These are phyloP conservation scores for Pocota personata DNA, from an alignment of 2,888 invertebrate species.

Conservation along the genomic window DNA sequence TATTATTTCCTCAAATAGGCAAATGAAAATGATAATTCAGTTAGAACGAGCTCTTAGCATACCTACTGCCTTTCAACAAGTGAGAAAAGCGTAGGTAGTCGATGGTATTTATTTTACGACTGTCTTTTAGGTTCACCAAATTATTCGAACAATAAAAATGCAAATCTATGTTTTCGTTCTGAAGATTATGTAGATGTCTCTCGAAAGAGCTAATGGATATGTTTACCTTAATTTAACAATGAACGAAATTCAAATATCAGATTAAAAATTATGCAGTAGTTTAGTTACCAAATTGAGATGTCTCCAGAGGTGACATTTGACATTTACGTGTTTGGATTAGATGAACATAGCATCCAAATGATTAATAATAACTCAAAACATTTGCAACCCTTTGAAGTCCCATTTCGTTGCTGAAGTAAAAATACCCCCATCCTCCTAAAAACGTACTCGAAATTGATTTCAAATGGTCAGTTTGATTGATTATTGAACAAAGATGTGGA, in stretches of 20 bases:
- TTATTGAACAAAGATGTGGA: conserved; percentile 82
- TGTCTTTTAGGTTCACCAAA: neutral
- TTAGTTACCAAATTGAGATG: neutral
- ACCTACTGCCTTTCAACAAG: neutral
- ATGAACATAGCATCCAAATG: no score
- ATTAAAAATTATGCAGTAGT: neutral
- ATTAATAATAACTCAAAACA: no score
- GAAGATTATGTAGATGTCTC: conserved; percentile 4
- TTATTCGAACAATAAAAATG: conserved; percentile 8
- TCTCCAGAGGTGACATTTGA: neutral
- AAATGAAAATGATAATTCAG: conserved; percentile 7
- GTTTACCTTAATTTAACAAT: neutral
- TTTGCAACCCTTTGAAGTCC: neutral
- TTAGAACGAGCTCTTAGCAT: neutral
- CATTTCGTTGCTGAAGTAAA: neutral
- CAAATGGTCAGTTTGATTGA: conserved; percentile 81
- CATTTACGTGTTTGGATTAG: neutral
- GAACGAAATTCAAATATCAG: neutral
- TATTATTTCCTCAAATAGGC: neutral
- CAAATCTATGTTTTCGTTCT: conserved; percentile 4
- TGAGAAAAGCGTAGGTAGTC: conserved; percentile 3
- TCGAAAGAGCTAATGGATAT: neutral
- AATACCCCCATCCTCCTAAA: neutral
- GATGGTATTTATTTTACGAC: neutral
- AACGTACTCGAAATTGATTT: conserved; percentile 50